Evolutionary conservation across 2,888 invertebrate genomes (phyloP).

Genomic region (Nephrocerus scutellatus): DNA sequence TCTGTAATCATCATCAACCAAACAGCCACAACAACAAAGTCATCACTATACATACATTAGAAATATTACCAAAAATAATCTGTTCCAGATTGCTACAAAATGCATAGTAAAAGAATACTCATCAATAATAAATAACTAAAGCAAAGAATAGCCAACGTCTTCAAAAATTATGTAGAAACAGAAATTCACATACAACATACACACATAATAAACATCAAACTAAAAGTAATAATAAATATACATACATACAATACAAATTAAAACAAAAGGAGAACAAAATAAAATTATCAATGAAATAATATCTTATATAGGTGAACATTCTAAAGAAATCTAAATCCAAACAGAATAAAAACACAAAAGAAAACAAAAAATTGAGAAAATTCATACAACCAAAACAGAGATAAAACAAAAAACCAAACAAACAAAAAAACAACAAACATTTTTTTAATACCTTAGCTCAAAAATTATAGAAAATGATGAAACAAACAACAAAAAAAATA

Average conservation of each 20-base stretch:
- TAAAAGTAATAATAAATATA: slow-evolving; percentile 17
- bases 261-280: too few species aligned
- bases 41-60: too few species aligned
- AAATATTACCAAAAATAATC: slow-evolving; percentile 17
- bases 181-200: slow-evolving; percentile 9
- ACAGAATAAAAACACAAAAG: slow-evolving; percentile 15
- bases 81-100: slow-evolving; percentile 21
- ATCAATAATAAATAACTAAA: slow-evolving; percentile 6
- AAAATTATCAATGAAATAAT: slow-evolving; percentile 12
- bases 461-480: not conserved
- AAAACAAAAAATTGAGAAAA: slow-evolving; percentile 13
- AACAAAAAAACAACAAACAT: slow-evolving; percentile 23
- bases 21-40: too few species aligned
- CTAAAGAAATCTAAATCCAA: slow-evolving; percentile 5
- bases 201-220: slow-evolving; percentile 27
- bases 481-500: not conserved
- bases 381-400: too few species aligned
- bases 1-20: slow-evolving; percentile 13
- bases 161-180: slow-evolving; percentile 13
- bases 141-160: slow-evolving; percentile 19
- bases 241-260: slow-evolving; percentile 14
- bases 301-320: slow-evolving; percentile 21
- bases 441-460: slow-evolving; percentile 33
- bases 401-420: slow-evolving; percentile 8
- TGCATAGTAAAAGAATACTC: slow-evolving; percentile 13